Evolutionary conservation across 1,140 invertebrate genomes (phyloP).

Genomic region (Heliothis virescens): DNA sequence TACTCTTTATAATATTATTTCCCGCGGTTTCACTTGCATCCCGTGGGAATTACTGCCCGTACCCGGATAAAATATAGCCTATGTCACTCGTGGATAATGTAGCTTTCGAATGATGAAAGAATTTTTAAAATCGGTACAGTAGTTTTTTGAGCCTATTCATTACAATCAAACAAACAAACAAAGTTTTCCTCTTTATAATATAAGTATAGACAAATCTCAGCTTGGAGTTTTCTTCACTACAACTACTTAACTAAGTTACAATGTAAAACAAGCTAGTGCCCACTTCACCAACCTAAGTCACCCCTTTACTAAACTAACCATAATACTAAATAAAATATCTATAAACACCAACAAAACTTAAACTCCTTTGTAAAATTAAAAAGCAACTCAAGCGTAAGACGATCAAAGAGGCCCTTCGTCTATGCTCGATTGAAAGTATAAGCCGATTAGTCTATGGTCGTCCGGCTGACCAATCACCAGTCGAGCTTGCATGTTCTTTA

Average conservation of each 20-base stretch:
- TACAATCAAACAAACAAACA: too few species aligned
- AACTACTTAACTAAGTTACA: background rate
- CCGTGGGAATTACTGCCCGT: too few species aligned
- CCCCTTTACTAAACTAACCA: background rate
- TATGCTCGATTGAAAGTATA: slow-evolving; percentile 51
- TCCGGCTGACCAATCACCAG: slow-evolving; percentile 47
- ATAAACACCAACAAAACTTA: slow-evolving; percentile 1
- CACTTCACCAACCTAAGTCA: background rate
- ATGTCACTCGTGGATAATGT: too few species aligned
- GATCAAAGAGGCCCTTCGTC: slow-evolving; percentile 51
- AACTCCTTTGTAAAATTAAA: slow-evolving; percentile 51
- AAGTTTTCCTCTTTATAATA: too few species aligned
- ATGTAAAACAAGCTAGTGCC: background rate
- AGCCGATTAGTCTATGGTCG: slow-evolving; percentile 55
- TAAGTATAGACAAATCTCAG: too few species aligned
- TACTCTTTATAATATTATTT: too few species aligned
- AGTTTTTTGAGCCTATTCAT: too few species aligned
- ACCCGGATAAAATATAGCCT: too few species aligned
- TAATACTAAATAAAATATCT: background rate
- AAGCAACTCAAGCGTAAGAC: slow-evolving; percentile 47
- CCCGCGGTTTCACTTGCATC: too few species aligned
- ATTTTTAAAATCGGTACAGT: too few species aligned
- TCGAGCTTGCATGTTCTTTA: slow-evolving; percentile 48
- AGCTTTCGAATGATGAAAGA: too few species aligned
- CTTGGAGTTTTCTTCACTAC: too few species aligned